Evolutionary conservation across 92 coral and sea anemone genomes (phyloP), one percentile per base, ranked within the genome.

Genomic region (Epizoanthus ramosus): DNA sequence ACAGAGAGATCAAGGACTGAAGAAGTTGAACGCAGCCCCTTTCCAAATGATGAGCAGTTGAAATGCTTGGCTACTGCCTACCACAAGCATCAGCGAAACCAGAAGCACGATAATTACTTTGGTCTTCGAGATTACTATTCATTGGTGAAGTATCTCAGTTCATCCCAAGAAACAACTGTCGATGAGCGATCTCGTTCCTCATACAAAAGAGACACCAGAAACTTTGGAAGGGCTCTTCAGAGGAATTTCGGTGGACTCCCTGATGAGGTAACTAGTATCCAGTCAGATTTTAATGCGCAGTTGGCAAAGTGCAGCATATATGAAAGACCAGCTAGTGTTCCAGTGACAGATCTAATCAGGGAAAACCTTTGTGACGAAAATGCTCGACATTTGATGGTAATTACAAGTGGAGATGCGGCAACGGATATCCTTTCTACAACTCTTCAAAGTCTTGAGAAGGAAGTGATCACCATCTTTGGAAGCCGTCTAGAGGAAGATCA

Each of bases 381-480:
- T 35, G 92, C 92, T 6, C 89, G 92, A 35, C 92, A 88, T 65
- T 73, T 88, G 47, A 88, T 89, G 92, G 87, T 89, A 8, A 80
- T 89, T 23, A 89, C 92, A 63, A 85, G 74, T 23, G 92, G 92
- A 23, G 88, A 87, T 74, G 86, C 92, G 0, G 88, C 88, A 21
- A 70, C 85, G 54, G 81, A 70, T 13, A 89, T 89, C 35, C 52
- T 89, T 14, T 72, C 74, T 35, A 67, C 81, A 52, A 74, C 80
- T 65, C 80, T 85, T 35, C 45, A 67, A 57, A 57, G 58, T 33
- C 47, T 85, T 0, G 23, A 64, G 15, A 89, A 81, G 68, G 92
- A 89, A 47, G 80, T 73, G 21, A 75, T 88, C 33, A 82, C 73
- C 24, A 88, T 88, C 58, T 79, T 53, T 77, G 91, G 91, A 4